Base-by-base conservation (phyloP, 1,140 invertebrate species). In the Pseudachorutes palmiensis region DNA sequence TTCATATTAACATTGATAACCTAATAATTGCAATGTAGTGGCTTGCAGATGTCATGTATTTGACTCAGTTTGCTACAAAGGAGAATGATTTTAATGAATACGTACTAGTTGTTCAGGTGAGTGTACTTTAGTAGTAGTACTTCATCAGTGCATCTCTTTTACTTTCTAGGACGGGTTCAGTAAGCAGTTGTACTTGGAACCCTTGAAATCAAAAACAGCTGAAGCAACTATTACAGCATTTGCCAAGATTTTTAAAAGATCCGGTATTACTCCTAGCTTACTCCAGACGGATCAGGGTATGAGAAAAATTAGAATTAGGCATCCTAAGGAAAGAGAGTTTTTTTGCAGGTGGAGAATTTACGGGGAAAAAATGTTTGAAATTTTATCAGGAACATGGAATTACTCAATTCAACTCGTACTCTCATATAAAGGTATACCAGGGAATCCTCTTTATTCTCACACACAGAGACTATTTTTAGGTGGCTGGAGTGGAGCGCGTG, bases 201-300 rank as follows among this genome's bases (percentile, higher is more conserved):
- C 63, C 1, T 3, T 69, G 14, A 61, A 62, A 62, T n/a, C 24
- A 33, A 69, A 65, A 62, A 32, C 28, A n/a, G 41, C 22, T 22
- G 16, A 14, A 9, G 19, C 14, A 9, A 41, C 60, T 26, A 1
- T 29, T 0, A 33, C 45, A 36, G 58, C 29, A 0, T 62, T 69
- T 65, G 24, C 61, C 61, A 65, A 62, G 22, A 61, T 69, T n/a
- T 41, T 69, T n/a, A 26, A 41, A 31, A 60, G 30, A 51, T 29
- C 16, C 22, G 29, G 32, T 16, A n/a, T 33, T 19, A 59, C 19
- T 5, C 32, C 36, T 26, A 3, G n/a, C 14, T n/a, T 9, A 22
- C 3, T 65, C 2, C 51, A 57, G 19, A 58, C 45, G 19, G 16
- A 51, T 65, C 22, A 51, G 51, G 31, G 29, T 41, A 28, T 14